These are phyloP conservation scores for Noctua comes DNA, from an alignment of 2,888 invertebrate genomes.

Conservation along the genomic window DNA sequence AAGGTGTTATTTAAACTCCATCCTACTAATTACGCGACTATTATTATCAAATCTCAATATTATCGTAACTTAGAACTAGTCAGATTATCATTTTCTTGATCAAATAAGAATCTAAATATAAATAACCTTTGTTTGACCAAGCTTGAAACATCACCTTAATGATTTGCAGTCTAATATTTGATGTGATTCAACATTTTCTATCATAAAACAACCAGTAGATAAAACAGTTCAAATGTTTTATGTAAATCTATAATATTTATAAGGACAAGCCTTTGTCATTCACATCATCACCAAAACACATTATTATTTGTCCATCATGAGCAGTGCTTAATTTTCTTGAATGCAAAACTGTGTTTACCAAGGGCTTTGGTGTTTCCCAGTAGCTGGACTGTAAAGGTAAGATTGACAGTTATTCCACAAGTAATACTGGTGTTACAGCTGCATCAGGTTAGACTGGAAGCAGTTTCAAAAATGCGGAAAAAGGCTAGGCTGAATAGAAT, in stretches of 20 bases:
- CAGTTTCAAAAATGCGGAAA: background rate
- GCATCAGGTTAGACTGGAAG: background rate
- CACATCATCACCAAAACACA: background rate
- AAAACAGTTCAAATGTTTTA: background rate
- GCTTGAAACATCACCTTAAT: background rate
- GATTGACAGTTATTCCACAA: background rate
- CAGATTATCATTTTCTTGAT: background rate
- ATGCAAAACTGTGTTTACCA: background rate
- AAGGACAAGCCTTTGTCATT: background rate
- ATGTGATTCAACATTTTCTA: background rate
- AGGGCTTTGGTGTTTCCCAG: background rate
- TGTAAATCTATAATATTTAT: background rate
- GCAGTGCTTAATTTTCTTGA: background rate
- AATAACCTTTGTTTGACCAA: slow-evolving; percentile 21
- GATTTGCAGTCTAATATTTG: background rate
- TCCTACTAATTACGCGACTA: background rate
- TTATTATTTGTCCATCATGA: background rate
- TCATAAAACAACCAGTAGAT: background rate
- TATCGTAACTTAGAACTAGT: background rate
- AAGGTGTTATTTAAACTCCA: background rate
- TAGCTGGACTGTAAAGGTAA: background rate
- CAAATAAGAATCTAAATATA: background rate
- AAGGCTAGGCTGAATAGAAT: background rate
- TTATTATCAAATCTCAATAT: background rate
- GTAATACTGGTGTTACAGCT: background rate